Conservation (phyloP, 2,888 invertebrate genomes). For the Ecdyonurus torrentis region DNA sequence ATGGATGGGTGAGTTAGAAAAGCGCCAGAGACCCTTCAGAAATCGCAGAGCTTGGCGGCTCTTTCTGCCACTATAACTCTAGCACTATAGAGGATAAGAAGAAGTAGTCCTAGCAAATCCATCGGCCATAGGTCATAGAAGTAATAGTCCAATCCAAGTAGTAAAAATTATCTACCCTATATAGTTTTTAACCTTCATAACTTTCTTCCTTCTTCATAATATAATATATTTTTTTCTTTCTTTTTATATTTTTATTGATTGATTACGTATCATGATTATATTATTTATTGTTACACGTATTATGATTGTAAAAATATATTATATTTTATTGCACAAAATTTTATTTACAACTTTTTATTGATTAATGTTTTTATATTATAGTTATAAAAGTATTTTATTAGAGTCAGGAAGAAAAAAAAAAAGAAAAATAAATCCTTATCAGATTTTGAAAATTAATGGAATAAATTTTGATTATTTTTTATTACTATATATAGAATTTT, state of each 20-base stretch:
- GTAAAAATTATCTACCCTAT: neutral
- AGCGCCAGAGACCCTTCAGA: neutral
- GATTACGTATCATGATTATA: neutral
- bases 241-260: neutral
- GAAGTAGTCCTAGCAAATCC: neutral
- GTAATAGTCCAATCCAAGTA: neutral
- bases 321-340: neutral
- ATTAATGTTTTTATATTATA: too few species aligned
- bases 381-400: too few species aligned
- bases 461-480: too few species aligned
- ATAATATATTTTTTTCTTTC: neutral
- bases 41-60: neutral
- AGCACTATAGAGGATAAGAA: neutral
- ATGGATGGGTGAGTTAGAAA: too few species aligned
- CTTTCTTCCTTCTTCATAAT: neutral
- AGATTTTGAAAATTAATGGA: too few species aligned
- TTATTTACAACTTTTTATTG: too few species aligned
- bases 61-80: neutral
- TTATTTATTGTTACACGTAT: neutral
- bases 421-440: too few species aligned
- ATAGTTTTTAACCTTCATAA: neutral
- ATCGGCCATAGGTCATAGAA: neutral
- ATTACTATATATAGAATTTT: too few species aligned
- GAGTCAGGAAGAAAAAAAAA: too few species aligned
- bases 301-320: neutral